phyloP scores from a whole-genome alignment of 2,888 invertebrate species.

The Cerceris ruficornis region DNA sequence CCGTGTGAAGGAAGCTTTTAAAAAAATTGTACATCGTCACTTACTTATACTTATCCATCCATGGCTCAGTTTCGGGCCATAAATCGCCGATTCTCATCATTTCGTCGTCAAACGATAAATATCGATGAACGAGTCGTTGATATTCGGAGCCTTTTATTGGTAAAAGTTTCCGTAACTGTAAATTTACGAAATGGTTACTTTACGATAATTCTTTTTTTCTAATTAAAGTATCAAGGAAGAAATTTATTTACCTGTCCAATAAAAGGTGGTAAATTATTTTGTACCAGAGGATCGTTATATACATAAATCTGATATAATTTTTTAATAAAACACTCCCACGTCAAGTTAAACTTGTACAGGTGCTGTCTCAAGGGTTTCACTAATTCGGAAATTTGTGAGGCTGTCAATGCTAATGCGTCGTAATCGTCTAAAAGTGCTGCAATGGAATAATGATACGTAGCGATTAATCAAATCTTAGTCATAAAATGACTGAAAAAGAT shows the following conservation, averaged over 20 bases:
- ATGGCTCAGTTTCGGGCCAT: constrained; percentile 84
- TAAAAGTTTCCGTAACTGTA: constrained; percentile 75
- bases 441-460: constrained; percentile 37
- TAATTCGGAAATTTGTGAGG: constrained; percentile 84
- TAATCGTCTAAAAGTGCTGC: constrained; percentile 85
- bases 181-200: constrained; percentile 23
- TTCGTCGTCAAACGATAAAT: constrained; percentile 84
- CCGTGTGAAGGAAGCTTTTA: background rate
- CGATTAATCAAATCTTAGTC: background rate
- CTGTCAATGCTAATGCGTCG: constrained; percentile 85
- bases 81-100: constrained; percentile 84
- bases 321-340: constrained; percentile 87
- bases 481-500: constrained; percentile 2
- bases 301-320: constrained; percentile 85
- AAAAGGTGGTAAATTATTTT: constrained; percentile 83
- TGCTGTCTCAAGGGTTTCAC: constrained; percentile 85
- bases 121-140: constrained; percentile 82
- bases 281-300: constrained; percentile 83
- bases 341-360: constrained; percentile 85
- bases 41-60: constrained; percentile 82
- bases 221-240: background rate
- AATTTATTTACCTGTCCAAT: constrained; percentile 81
- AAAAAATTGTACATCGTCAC: constrained; percentile 16
- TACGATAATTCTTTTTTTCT: background rate
- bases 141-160: constrained; percentile 78